Percentiles rank a stretch among this genome's conserved stretches.
These are phyloP conservation scores for Microtus ochrogaster DNA, from an alignment of 2,113 vertebrate species.

Conservation along the genomic window DNA sequence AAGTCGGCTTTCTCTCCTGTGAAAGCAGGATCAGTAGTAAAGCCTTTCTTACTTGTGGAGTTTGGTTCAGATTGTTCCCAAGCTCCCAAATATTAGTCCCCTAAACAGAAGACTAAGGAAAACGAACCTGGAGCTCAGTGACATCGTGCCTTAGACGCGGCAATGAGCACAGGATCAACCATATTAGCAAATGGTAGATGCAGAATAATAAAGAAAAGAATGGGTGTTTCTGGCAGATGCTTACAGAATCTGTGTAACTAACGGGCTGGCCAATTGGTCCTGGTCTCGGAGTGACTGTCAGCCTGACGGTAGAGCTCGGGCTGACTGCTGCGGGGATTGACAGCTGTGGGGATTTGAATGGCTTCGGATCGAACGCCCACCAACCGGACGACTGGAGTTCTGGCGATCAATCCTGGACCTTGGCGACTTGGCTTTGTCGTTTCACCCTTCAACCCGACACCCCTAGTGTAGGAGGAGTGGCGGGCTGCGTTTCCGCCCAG, in stretches of 20 bases:
- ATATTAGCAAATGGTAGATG: not conserved
- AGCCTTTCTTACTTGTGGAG: not conserved
- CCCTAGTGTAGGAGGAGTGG: too few species aligned
- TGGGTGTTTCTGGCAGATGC: not conserved
- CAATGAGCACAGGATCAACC: not conserved
- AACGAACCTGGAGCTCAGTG: not conserved
- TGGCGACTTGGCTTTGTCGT: not conserved
- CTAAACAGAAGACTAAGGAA: constrained; percentile 15
- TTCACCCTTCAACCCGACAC: too few species aligned
- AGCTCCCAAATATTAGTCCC: not conserved
- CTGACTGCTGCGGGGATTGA: not conserved
- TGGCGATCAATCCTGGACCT: not conserved
- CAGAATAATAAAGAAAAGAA: not conserved
- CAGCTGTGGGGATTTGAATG: not conserved
- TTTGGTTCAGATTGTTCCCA: constrained; percentile 23
- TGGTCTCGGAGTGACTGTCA: not conserved
- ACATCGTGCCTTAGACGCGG: rapidly evolving
- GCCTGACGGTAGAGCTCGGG: not conserved
- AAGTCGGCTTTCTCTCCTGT: not conserved
- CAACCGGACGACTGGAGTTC: not conserved
- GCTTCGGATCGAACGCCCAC: not conserved
- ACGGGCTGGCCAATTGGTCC: not conserved
- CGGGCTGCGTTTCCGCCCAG: too few species aligned
- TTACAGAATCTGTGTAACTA: not conserved
- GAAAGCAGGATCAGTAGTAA: not conserved